Evolutionary conservation across 2,888 invertebrate species (phyloP).

Genomic region (Brachypterus glaber): DNA sequence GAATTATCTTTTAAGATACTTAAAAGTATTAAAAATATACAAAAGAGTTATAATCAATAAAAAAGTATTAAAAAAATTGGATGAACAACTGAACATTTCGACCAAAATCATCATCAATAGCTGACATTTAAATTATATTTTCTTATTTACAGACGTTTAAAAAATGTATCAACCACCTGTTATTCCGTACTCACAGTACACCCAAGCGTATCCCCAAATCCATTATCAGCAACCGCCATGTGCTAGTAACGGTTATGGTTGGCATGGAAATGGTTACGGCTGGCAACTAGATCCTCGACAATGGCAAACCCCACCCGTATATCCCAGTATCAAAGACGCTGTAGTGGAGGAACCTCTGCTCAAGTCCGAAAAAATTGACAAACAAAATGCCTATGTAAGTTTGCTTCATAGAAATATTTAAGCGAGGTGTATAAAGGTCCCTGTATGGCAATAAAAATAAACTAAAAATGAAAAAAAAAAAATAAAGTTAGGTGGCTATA

Average conservation of each 20-base stretch:
- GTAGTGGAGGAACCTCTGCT: conserved; percentile 34
- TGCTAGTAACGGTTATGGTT: conserved; percentile 39
- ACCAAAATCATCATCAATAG: no score
- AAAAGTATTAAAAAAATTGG: no score
- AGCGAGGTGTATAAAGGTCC: no score
- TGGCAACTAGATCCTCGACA: conserved; percentile 38
- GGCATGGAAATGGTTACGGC: conserved; percentile 41
- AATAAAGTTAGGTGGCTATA: no score
- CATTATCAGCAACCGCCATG: conserved; percentile 36
- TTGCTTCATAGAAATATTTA: no score
- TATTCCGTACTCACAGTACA: conserved; percentile 33
- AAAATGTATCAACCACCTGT: conserved; percentile 21
- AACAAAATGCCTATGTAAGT: conserved; percentile 37
- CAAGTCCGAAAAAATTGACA: conserved; percentile 33
- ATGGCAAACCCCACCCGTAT: conserved; percentile 32
- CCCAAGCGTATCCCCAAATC: conserved; percentile 36
- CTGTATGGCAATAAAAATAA: no score
- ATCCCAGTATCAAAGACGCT: conserved; percentile 24
- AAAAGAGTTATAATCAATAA: conserved; percentile 1
- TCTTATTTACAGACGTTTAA: no score
- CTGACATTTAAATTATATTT: no score
- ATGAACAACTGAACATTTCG: no score
- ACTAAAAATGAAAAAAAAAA: no score
- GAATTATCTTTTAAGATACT: not conserved
- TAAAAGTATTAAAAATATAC: not conserved